Percentiles rank a stretch among this genome's conserved stretches.
These are phyloP conservation scores for Drosophila setifemur DNA, from an alignment of 1,140 invertebrate species.

Conservation along the genomic window DNA sequence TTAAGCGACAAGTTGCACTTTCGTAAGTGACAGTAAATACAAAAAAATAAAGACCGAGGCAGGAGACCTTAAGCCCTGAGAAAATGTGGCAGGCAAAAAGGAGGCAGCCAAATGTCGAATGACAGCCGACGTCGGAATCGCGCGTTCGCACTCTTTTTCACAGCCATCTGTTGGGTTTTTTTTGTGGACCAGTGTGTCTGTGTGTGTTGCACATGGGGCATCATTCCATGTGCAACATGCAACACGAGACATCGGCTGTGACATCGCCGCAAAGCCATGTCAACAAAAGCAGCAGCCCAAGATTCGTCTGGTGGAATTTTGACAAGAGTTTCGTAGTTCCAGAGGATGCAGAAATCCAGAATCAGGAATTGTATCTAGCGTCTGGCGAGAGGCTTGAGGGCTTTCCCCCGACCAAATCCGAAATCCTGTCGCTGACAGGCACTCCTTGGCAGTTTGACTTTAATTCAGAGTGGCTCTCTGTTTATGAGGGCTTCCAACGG, in stretches of 20 bases:
- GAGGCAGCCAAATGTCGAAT: conserved; percentile 54
- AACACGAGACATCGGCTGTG: conserved; percentile 74
- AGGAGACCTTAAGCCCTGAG: conserved; percentile 16
- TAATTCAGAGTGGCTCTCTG: conserved; percentile 53
- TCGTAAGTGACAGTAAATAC: conserved; percentile 47
- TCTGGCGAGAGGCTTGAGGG: conserved; percentile 9
- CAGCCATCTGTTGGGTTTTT: conserved; percentile 10
- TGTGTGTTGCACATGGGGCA: conserved; percentile 16
- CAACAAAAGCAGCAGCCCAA: conserved; percentile 62
- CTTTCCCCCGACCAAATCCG: conserved; percentile 29
- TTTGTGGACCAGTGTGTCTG: neutral
- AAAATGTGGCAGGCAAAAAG: conserved; percentile 60
- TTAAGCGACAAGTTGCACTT: conserved; percentile 66
- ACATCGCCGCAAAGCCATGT: conserved; percentile 73
- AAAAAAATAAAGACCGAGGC: conserved; percentile 1
- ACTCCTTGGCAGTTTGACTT: conserved; percentile 55
- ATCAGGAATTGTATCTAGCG: neutral
- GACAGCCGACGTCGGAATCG: conserved; percentile 60
- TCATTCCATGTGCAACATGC: conserved; percentile 42
- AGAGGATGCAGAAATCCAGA: neutral
- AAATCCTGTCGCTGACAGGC: conserved; percentile 50
- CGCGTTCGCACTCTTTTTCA: conserved; percentile 47
- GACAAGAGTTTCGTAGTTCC: conserved; percentile 12
- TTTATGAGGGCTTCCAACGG: conserved; percentile 23
- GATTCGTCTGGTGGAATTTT: conserved; percentile 36